phyloP scores from a whole-genome alignment of 2,888 invertebrate genomes.

The Biston stratarius region DNA sequence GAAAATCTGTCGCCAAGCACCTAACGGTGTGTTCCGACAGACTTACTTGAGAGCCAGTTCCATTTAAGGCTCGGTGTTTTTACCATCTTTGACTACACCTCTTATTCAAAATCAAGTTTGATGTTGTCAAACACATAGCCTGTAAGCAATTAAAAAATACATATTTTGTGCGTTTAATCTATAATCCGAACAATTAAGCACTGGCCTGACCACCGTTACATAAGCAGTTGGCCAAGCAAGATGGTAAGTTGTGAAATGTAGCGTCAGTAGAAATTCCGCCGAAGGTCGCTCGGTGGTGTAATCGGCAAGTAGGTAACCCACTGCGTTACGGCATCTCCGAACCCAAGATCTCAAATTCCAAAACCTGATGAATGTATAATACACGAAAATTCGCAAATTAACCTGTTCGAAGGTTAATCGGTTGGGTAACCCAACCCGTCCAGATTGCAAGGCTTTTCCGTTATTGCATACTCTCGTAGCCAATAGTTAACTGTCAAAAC shows the following conservation, averaged over 20 bases:
- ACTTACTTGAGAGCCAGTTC: too few species aligned
- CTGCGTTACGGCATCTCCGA: conserved; percentile 29
- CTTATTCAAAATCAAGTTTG: too few species aligned
- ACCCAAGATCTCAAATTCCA: conserved; percentile 9
- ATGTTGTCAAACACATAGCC: too few species aligned
- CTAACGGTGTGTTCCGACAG: too few species aligned
- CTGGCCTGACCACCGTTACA: conserved; percentile 23
- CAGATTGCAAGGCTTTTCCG: background rate
- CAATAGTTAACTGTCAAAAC: too few species aligned
- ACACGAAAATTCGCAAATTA: conserved; percentile 1
- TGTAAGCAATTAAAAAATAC: background rate
- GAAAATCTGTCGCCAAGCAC: too few species aligned
- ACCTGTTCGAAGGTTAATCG: conserved; percentile 2
- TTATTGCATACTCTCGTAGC: background rate
- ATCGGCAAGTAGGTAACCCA: conserved; percentile 34
- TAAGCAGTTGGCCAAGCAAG: conserved; percentile 34
- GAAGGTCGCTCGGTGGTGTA: conserved; percentile 55
- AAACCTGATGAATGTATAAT: conserved; percentile 8
- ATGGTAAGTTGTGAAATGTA: conserved; percentile 39
- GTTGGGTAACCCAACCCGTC: background rate
- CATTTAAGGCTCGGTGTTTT: too few species aligned
- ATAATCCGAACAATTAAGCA: conserved; percentile 22
- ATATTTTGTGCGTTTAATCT: conserved; percentile 4
- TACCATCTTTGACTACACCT: too few species aligned
- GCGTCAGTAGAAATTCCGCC: conserved; percentile 49